phyloP scores from a whole-genome alignment of 2,113 vertebrate genomes.

The Python bivittatus region DNA sequence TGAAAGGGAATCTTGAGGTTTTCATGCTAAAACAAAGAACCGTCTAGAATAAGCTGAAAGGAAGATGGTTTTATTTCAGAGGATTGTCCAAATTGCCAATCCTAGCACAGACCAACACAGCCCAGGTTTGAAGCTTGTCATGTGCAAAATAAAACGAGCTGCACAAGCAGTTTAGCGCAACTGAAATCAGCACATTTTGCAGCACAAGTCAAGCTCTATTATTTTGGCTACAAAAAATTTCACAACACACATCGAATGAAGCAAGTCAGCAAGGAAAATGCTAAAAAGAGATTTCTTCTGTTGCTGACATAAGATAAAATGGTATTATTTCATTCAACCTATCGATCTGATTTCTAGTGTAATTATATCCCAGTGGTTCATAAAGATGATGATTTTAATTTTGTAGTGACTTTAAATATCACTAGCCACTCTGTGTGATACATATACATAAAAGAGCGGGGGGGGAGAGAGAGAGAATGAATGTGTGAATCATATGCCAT shows the following conservation, averaged over 20 bases:
- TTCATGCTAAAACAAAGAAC: background rate
- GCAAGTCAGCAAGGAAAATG: conserved; percentile 61
- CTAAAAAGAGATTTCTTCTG: background rate
- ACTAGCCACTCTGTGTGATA: too few species aligned
- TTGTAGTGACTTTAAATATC: background rate
- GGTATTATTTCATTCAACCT: background rate
- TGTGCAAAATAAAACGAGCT: conserved; percentile 60
- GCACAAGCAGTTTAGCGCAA: conserved; percentile 54
- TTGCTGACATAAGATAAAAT: background rate
- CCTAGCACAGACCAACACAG: background rate
- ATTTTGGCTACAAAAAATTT: conserved; percentile 56
- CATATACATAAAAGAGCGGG: too few species aligned
- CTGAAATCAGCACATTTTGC: conserved; percentile 56
- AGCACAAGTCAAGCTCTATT: conserved; percentile 60
- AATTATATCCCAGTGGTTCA: background rate
- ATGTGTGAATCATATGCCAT: background rate
- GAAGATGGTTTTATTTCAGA: background rate
- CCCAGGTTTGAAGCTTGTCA: conserved; percentile 5
- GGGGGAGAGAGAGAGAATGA: background rate
- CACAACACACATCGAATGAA: conserved; percentile 55
- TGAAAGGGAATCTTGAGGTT: background rate
- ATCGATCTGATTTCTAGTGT: background rate
- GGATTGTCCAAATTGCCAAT: background rate
- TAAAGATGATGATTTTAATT: background rate
- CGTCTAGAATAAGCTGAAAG: background rate